phyloP scores from a whole-genome alignment of 1,140 invertebrate species.

The Oscheius sp. region DNA sequence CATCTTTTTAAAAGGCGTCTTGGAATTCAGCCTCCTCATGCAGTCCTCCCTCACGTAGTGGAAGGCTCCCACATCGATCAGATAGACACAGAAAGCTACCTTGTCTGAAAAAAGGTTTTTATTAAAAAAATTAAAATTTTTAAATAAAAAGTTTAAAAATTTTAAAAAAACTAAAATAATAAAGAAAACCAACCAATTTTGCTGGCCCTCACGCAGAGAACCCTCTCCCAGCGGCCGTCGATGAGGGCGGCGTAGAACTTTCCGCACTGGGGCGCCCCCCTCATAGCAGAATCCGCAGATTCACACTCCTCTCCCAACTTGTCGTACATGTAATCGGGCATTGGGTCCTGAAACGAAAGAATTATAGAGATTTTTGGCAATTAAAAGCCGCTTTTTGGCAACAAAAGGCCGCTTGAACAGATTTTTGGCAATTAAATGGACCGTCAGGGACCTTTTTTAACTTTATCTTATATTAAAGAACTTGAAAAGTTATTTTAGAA shows the following conservation, averaged over 20 bases:
- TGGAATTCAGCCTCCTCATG: constrained; percentile 27
- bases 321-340: constrained; percentile 40
- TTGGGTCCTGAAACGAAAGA: constrained; percentile 29
- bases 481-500: no score
- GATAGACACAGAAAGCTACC: constrained; percentile 26
- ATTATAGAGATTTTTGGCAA: no score
- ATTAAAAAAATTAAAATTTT: neutral
- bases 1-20: constrained; percentile 38
- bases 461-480: no score
- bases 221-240: constrained; percentile 31
- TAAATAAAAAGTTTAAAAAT: neutral
- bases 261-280: constrained; percentile 8
- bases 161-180: neutral
- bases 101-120: constrained; percentile 13
- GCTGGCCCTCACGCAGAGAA: constrained; percentile 24
- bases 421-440: no score
- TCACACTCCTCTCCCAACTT: constrained; percentile 29
- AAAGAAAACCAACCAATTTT: constrained; percentile 22
- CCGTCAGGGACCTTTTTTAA: no score
- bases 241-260: constrained; percentile 25
- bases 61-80: constrained; percentile 36
- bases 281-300: constrained; percentile 5
- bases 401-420: no score
- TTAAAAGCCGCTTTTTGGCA: no score
- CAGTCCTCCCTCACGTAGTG: constrained; percentile 26